Base-by-base conservation (phyloP, 2,888 invertebrate genomes). In the Troides oblongomaculatus region DNA sequence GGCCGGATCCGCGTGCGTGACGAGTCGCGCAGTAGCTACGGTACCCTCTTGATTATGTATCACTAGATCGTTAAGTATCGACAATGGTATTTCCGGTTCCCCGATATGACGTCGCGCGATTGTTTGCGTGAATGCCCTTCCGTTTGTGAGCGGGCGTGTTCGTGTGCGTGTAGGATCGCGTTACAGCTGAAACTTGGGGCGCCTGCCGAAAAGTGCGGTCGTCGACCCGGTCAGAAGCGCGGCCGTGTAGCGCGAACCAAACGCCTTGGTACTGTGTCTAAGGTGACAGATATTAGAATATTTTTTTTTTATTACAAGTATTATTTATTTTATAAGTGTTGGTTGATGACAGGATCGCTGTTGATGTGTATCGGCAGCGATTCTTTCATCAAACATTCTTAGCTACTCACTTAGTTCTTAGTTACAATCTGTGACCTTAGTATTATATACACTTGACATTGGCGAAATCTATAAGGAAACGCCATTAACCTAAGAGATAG, bases 181-280 rank as follows among this genome's bases (percentile, higher is more conserved):
- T 92, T 91, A 90, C 92, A 92, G 91, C 92, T 92, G 92, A 92
- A 92, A 92, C 89, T 84, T 82, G 81, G 90, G 85, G 87, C 88
- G 90, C 89, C 89, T 90, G 91, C 92, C 92, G 92, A 92, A 92
- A 92, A 91, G 83, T 82, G 83, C 86, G 92, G 89, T 88, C 91
- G 81, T 79, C 84, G 90, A 92, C 89, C 92, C 87, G 85, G 84
- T 83, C 86, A 89, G 87, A 87, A 89, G 84, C 85, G 78, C 82
- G 89, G 86, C 85, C 86, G 81, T 88, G 78, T 71, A 90, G 82
- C 74, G 79, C 81, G 82, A 78, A 60, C 73, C 50, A 76, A 61
- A 50, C 10, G 7, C 70, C 73, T 85, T 78, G 84, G 80, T 84
- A 80, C 79, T 84, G 81, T 77, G 82, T 85, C 84, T 84, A 79